Base-by-base conservation (phyloP, 2,113 vertebrate genomes). In the Phalacrocorax aristotelis region DNA sequence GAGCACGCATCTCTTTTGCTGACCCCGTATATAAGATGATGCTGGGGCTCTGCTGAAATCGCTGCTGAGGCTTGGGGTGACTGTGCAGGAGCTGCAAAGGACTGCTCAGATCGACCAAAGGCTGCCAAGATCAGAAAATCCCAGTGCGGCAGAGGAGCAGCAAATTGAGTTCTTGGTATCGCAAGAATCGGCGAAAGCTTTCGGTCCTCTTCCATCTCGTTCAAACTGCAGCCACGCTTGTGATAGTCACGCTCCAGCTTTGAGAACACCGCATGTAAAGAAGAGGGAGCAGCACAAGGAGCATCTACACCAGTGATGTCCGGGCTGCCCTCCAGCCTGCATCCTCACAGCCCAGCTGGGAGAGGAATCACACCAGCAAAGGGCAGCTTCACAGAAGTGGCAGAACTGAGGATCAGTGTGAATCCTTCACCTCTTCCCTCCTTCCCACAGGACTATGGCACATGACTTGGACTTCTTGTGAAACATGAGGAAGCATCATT, bases 21-120 rank as follows among this genome's bases (percentile, higher is more conserved):
- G 34, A n/a, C 46, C 54, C 11, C 0, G 2, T 3, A 22, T 16
- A 7, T 17, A 2, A 9, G 11, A 25, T 60, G 58, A 6, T 36
- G 58, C 69, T 18, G 60, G 44, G 23, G 42, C 32, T 51, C 19
- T 44, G 36, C 55, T 10, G 27, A 52, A 66, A 61, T 1, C 12
- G 38, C 38, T 55, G 62, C 55, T 30, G 38, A 38, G n/a, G 46
- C 34, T 46, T 4, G 19, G 61, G 46, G 52, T 23, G 38, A 29
- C 19, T 3, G 2, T 20, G 11, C 19, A 36, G 21, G 36, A 70
- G 65, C 38, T 23, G 34, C 42, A 15, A 40, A 57, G 44, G 38
- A 30, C 34, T 2, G 3, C 27, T 46, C 19, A 25, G 60, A 5
- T 11, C 17, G 60, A 48, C 27, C 26, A 46, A 71, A 74, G 60